Percentiles rank a stretch among this genome's conserved stretches.
These are phyloP conservation scores for Ochropacha duplaris DNA, from an alignment of 2,888 invertebrate species.

Conservation along the genomic window DNA sequence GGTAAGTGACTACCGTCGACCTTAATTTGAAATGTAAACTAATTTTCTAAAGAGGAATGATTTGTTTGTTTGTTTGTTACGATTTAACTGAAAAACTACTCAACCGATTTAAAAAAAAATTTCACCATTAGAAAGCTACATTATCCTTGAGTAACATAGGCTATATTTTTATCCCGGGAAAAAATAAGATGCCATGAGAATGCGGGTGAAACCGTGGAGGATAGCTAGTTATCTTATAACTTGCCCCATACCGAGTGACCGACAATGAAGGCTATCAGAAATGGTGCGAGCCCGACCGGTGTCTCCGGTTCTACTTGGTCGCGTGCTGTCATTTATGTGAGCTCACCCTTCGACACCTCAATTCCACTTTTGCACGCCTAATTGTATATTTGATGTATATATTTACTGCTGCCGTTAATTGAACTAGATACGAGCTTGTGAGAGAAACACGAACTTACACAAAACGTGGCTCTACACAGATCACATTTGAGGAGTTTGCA, in stretches of 20 bases:
- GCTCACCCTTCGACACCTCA: slow-evolving; percentile 47
- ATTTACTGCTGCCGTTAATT: background rate
- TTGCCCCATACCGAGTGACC: slow-evolving; percentile 42
- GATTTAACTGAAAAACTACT: too few relatives aligned
- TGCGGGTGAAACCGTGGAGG: too few relatives aligned
- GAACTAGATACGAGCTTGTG: background rate
- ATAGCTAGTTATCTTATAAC: slow-evolving; percentile 11
- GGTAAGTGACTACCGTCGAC: too few relatives aligned
- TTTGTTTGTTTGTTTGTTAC: too few relatives aligned
- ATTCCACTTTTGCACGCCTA: slow-evolving; percentile 31
- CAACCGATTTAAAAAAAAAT: too few relatives aligned
- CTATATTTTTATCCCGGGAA: too few relatives aligned
- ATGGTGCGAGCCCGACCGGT: slow-evolving; percentile 56
- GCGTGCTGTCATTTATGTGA: slow-evolving; percentile 36
- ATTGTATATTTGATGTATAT: slow-evolving; percentile 2
- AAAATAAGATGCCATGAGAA: too few relatives aligned
- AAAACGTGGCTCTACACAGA: background rate
- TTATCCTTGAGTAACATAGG: too few relatives aligned
- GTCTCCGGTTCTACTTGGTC: slow-evolving; percentile 42
- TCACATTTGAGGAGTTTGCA: too few relatives aligned
- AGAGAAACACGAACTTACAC: background rate
- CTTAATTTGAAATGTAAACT: too few relatives aligned
- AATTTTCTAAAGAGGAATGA: too few relatives aligned
- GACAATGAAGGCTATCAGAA: slow-evolving; percentile 58
- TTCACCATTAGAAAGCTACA: too few relatives aligned